phyloP scores from a whole-genome alignment of 2,797 vertebrate genomes.

The Chelon auratus region DNA sequence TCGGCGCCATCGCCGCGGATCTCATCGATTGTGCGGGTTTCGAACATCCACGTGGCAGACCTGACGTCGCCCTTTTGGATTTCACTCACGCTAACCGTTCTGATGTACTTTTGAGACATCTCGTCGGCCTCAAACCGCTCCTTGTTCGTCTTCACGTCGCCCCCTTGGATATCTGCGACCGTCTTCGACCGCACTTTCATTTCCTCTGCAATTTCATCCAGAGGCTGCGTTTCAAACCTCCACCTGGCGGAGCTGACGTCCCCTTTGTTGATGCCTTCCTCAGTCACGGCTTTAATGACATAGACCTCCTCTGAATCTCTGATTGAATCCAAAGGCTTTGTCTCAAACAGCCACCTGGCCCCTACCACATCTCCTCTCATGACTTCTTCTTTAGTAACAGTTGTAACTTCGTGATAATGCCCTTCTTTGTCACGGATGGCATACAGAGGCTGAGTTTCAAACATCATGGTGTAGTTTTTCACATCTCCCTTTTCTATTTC shows the following conservation, averaged over 20 bases:
- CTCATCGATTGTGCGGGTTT: slow-evolving; percentile 91
- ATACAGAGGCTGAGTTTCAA: slow-evolving; percentile 94
- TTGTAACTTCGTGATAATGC: slow-evolving; percentile 94
- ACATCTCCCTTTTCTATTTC: slow-evolving; percentile 89
- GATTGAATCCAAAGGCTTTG: slow-evolving; percentile 92
- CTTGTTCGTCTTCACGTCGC: slow-evolving; percentile 89
- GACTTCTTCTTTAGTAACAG: slow-evolving; percentile 93
- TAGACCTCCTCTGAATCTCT: slow-evolving; percentile 90
- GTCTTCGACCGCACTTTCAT: slow-evolving; percentile 84
- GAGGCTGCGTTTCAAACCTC: slow-evolving; percentile 93
- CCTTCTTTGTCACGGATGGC: slow-evolving; percentile 93
- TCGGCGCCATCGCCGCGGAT: slow-evolving; percentile 85
- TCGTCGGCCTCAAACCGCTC: slow-evolving; percentile 89
- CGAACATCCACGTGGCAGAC: slow-evolving; percentile 95
- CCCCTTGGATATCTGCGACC: slow-evolving; percentile 86
- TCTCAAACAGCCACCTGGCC: slow-evolving; percentile 95
- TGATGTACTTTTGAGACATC: slow-evolving; percentile 82
- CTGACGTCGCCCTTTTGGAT: slow-evolving; percentile 93
- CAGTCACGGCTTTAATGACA: slow-evolving; percentile 93
- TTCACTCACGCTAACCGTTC: slow-evolving; percentile 93
- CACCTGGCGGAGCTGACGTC: slow-evolving; percentile 91
- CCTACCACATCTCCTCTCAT: slow-evolving; percentile 92
- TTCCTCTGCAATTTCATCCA: slow-evolving; percentile 90
- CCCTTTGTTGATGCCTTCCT: slow-evolving; percentile 92
- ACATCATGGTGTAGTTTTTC: slow-evolving; percentile 94